Evolutionary conservation across 2,888 invertebrate species (phyloP).

Genomic region (Heliconius cydno): DNA sequence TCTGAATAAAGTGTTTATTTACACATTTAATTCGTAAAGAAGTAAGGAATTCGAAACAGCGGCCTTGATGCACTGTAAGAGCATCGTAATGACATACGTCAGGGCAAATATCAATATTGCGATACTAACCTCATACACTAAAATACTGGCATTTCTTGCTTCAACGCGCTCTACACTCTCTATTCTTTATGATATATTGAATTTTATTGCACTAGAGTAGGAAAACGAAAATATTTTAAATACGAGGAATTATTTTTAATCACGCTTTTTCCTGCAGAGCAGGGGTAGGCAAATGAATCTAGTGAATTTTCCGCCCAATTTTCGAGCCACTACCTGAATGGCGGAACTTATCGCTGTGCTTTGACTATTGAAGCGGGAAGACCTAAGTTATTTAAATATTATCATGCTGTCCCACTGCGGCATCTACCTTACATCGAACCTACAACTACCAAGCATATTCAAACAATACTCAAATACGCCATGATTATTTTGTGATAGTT

Average conservation of each 20-base stretch:
- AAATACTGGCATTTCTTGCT: background rate
- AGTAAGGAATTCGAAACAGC: conserved; percentile 39
- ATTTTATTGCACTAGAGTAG: too few species aligned
- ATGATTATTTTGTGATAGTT: background rate
- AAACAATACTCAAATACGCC: too few species aligned
- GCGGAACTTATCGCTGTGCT: background rate
- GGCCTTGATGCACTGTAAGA: conserved; percentile 50
- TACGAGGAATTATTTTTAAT: too few species aligned
- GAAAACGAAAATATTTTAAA: too few species aligned
- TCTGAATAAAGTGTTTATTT: background rate
- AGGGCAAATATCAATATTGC: conserved; percentile 68
- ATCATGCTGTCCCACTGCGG: background rate
- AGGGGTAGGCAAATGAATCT: too few species aligned
- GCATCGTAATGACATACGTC: conserved; percentile 43
- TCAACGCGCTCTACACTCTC: background rate
- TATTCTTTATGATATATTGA: too few species aligned
- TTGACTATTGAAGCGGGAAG: background rate
- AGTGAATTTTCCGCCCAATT: background rate
- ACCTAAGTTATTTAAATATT: background rate
- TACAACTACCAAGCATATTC: too few species aligned
- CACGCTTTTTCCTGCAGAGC: too few species aligned
- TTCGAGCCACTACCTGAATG: background rate
- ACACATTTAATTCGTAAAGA: background rate
- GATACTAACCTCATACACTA: conserved; percentile 48
- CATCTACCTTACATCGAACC: too few species aligned